phyloP scores from a whole-genome alignment of 2,797 vertebrate genomes.

The Hirundo rustica region DNA sequence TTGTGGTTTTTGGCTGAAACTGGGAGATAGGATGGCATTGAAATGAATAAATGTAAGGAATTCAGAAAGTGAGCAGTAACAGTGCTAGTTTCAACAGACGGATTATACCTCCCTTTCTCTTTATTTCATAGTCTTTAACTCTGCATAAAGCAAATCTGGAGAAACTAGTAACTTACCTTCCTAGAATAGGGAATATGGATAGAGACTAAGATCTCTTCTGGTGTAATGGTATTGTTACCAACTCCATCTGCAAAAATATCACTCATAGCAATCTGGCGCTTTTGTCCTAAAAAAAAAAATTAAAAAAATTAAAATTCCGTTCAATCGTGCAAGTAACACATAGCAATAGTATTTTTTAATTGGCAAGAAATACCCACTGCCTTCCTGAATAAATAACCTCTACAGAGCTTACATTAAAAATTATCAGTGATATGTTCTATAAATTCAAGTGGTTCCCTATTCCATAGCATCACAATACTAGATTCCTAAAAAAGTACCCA shows the following conservation, averaged over 20 bases:
- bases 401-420: neutral
- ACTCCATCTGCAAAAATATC: conserved; percentile 82
- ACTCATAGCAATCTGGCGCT: conserved; percentile 76
- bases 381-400: neutral
- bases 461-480: neutral
- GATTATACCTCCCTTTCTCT: neutral
- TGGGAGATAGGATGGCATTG: neutral
- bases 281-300: conserved; percentile 41
- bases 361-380: neutral
- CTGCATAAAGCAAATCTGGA: neutral
- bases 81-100: neutral
- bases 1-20: neutral
- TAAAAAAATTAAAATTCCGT: neutral
- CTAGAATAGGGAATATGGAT: conserved; percentile 83
- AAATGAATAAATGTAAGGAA: neutral
- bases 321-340: neutral
- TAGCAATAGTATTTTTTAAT: neutral
- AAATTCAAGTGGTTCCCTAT: neutral
- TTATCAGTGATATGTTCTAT: neutral
- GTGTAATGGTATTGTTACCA: conserved; percentile 77
- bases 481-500: neutral
- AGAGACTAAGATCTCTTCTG: conserved; percentile 83
- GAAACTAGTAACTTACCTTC: conserved; percentile 72
- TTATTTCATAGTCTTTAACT: neutral
- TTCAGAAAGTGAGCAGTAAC: neutral